A percentile compares a stretch with the other conserved stretches of the same genome.
Conservation (phyloP, 2,113 vertebrate genomes). For the Felis chaus region DNA sequence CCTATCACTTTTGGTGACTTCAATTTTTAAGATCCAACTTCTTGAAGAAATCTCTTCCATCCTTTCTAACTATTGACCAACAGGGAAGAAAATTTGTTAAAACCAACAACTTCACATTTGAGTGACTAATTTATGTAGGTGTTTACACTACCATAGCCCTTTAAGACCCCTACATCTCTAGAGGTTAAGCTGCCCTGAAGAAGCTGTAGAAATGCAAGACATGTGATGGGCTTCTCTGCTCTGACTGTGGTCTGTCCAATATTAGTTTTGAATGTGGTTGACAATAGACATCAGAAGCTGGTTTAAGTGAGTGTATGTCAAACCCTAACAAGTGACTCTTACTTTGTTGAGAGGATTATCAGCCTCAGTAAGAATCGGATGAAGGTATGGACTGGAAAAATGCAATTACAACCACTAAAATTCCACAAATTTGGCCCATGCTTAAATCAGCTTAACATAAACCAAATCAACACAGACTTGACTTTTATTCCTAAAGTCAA, state of each 20-base stretch:
- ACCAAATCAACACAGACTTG: background rate
- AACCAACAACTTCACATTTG: background rate
- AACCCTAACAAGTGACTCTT: background rate
- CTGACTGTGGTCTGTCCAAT: background rate
- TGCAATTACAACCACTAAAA: background rate
- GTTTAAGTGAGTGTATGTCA: background rate
- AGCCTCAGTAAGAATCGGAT: background rate
- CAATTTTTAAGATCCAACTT: constrained; percentile 48
- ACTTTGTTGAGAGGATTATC: background rate
- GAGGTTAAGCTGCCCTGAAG: background rate
- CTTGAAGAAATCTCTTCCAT: constrained; percentile 10
- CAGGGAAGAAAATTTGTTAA: background rate
- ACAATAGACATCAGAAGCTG: background rate
- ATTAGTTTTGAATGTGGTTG: background rate
- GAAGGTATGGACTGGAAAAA: background rate
- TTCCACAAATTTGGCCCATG: background rate
- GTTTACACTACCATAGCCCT: background rate
- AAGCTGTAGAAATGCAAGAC: background rate
- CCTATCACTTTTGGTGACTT: constrained; percentile 34
- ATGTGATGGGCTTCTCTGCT: background rate
- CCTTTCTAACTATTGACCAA: constrained; percentile 25
- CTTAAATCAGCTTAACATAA: constrained; percentile 46
- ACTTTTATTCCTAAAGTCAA: constrained; percentile 49
- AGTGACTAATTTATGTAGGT: background rate
- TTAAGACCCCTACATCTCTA: background rate